Base-by-base conservation (phyloP, 2,113 vertebrate genomes). In the Cynopterus brachyotis region DNA sequence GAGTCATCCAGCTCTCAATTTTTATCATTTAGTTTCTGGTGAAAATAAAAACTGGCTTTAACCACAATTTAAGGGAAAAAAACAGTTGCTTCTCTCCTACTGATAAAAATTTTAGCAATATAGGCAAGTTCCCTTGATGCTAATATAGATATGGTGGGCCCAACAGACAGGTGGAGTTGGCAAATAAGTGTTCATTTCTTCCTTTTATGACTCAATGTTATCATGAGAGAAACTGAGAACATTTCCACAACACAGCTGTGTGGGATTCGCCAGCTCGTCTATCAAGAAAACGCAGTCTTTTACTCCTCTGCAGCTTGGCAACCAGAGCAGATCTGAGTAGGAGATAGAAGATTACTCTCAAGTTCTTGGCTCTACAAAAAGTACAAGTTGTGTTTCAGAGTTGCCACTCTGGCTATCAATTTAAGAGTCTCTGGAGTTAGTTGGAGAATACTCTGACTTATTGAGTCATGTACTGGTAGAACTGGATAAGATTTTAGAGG, bases 151-250 rank as follows among this genome's bases (percentile, higher is more conserved):
- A 91, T 96, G 97, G 94, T 96, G 95, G 91, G 91, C 91, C 93
- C 97, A 97, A 97, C 97, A 97, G 97, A 96, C 97, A 98, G 98
- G 98, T 97, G 97, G 96, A 98, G 96, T 94, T 96, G 91, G 97
- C 97, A 98, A 97, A 97, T 97, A 94, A 91, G 96, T 96, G 96
- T 96, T 96, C 95, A 96, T 97, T 96, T 97, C 85, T 95, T 94
- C 89, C 91, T 97, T 97, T 98, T 98, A 96, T 97, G 97, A 97
- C 95, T 97, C 98, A 97, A 40, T 97, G 96, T 98, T 98, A 97
- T 93, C 96, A 89, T 89, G 75, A 97, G 95, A 93, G 93, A 97
- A 95, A 89, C 93, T 1, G 70, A 94, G 98, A 97, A 87, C 86
- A 96, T 97, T 98, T 94, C 95, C 85, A 97, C 96, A 98, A 91